Evolutionary conservation across 1,140 invertebrate species (phyloP).

Genomic region (Trachymyrmex cornetzi): DNA sequence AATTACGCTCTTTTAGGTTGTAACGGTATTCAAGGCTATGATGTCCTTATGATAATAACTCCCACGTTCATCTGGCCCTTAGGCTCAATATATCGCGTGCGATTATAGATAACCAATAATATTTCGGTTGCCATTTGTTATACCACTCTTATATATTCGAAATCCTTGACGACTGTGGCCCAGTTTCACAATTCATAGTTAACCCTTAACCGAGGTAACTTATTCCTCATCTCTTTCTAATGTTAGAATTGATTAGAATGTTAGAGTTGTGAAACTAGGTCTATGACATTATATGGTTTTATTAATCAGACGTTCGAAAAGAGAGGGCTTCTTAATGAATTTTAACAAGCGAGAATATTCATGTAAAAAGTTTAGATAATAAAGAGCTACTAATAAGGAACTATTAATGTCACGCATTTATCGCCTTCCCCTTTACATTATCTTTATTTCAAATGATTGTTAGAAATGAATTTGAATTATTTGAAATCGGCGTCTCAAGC

Average conservation of each 20-base stretch:
- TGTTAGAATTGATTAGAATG: no score
- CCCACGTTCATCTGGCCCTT: not conserved
- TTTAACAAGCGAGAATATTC: conserved; percentile 26
- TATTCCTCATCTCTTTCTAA: no score
- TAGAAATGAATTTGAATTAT: conserved; percentile 15
- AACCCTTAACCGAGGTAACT: no score
- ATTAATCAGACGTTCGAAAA: conserved; percentile 17
- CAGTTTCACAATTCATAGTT: no score
- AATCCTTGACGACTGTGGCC: not conserved
- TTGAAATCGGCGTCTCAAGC: not conserved
- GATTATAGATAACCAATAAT: conserved; percentile 16
- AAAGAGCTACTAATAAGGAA: conserved; percentile 3
- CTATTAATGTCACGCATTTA: conserved; percentile 24
- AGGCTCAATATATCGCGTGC: not conserved
- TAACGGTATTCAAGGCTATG: conserved; percentile 33
- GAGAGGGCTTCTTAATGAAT: not conserved
- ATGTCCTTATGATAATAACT: conserved; percentile 16
- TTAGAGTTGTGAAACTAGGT: no score
- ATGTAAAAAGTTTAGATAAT: not conserved
- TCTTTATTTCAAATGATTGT: not conserved
- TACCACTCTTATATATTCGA: not conserved
- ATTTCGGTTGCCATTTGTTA: not conserved
- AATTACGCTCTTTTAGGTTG: conserved; percentile 36
- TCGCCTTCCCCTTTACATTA: not conserved
- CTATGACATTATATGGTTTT: not conserved